Percentiles rank a stretch among this genome's conserved stretches.
These are phyloP conservation scores for Brachyopa scutellaris DNA, from an alignment of 2,888 invertebrate genomes.

Conservation along the genomic window DNA sequence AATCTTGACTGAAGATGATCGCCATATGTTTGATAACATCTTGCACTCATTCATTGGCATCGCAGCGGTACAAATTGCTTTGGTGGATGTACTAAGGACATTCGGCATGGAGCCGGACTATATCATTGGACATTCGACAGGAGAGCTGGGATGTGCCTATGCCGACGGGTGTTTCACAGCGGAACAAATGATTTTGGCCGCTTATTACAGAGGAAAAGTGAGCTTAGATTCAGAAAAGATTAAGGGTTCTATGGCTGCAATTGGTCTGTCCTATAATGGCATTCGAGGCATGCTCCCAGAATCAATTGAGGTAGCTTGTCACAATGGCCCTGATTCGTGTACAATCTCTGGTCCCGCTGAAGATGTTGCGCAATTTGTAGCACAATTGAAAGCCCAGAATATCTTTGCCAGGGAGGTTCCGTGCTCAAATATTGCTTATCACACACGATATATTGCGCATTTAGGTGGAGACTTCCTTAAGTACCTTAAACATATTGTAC, in stretches of 20 bases:
- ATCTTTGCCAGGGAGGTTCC: constrained; percentile 91
- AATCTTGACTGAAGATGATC: constrained; percentile 85
- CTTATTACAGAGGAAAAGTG: constrained; percentile 91
- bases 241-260: constrained; percentile 92
- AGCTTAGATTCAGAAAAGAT: constrained; percentile 87
- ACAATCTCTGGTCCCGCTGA: constrained; percentile 93
- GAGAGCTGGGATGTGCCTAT: constrained; percentile 96
- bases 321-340: constrained; percentile 91
- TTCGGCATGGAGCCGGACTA: constrained; percentile 87
- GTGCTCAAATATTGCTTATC: constrained; percentile 93
- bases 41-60: constrained; percentile 88
- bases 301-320: constrained; percentile 92
- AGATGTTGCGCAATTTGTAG: constrained; percentile 85
- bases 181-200: constrained; percentile 92
- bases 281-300: constrained; percentile 85
- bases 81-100: constrained; percentile 85
- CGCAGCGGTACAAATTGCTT: constrained; percentile 85
- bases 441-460: constrained; percentile 90
- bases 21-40: constrained; percentile 85
- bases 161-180: constrained; percentile 94
- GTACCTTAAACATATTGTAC: constrained; percentile 86
- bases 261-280: constrained; percentile 86
- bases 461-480: constrained; percentile 85
- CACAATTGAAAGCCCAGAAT: constrained; percentile 85
- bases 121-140: constrained; percentile 94